Conservation (phyloP, 2,888 invertebrate genomes). For the Hyalella azteca region DNA sequence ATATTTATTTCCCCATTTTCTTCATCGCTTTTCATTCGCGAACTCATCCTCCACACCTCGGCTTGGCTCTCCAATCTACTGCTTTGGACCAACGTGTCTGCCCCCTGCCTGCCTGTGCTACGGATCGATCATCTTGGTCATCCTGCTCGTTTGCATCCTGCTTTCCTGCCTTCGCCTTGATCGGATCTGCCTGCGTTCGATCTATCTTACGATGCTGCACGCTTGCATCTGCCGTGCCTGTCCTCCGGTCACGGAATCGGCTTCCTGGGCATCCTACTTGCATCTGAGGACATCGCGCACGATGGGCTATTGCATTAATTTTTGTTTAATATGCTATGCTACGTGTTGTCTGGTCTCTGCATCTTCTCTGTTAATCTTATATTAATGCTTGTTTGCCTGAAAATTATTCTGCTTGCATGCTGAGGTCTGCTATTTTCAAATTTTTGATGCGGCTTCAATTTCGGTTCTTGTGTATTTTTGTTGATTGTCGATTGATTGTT, state of each 20-base stretch:
- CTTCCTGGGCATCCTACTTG: too few relatives aligned
- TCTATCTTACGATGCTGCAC: too few relatives aligned
- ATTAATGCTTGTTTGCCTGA: too few relatives aligned
- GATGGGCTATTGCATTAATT: background rate
- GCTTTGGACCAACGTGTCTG: background rate
- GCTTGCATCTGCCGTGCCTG: too few relatives aligned
- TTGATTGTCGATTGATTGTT: background rate
- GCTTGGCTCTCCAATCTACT: background rate
- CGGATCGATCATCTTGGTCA: background rate
- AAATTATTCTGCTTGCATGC: background rate
- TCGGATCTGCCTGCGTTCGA: too few relatives aligned
- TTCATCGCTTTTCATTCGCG: background rate
- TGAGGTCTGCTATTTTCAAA: background rate
- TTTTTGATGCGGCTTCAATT: background rate
- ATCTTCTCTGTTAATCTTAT: too few relatives aligned
- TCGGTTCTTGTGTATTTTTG: background rate
- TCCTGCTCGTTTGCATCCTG: background rate
- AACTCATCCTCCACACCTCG: background rate
- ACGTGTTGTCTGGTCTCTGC: too few relatives aligned
- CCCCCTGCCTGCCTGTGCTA: background rate
- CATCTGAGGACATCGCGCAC: too few relatives aligned
- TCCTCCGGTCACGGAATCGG: too few relatives aligned
- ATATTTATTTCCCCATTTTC: background rate
- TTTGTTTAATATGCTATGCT: too few relatives aligned
- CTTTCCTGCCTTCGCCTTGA: constrained; percentile 4